Evolutionary conservation across 2,888 invertebrate genomes (phyloP), one percentile per base, ranked within the genome.

Genomic region (Teinopalpus imperialis): DNA sequence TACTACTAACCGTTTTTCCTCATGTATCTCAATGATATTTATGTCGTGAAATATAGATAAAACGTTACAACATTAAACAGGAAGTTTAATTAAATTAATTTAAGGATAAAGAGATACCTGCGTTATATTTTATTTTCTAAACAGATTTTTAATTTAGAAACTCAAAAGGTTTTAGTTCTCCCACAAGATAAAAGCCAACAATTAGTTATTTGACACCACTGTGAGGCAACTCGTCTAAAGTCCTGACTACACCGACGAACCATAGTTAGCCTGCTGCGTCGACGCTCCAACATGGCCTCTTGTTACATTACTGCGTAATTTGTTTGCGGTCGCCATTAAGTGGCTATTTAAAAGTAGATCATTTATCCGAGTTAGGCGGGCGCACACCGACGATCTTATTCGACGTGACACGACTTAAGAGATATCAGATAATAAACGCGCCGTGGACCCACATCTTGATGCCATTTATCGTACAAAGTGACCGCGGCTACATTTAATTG

Each of bases 361-460:
- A 73, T 62, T 74, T 74, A 74, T 73, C 69, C 69, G 63, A 61
- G 51, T 50, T 51, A 52, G 54, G 57, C 61, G 51, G 58, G 61
- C 61, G 64, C 64, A 66, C 68, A 57, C 63, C 63, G 61, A 68
- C 69, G 73, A 73, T 76, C 77, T 80, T 68, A 79, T 78, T 62
- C 64, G 68, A 76, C 71, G 69, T 76, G 83, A 81, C 82, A 76
- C 76, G 73, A 69, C 76, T 81, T 71, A 71, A 69, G 74, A 76
- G 69, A 74, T 72, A 74, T 74, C 74, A 71, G 79, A 80, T 79
- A 69, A 69, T 73, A 72, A 72, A 68, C 52, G 65, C 54, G 68
- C 69, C 68, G 67, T 68, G 59, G 62, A 71, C 73, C 65, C 64
- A 69, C 66, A 78, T 76, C 75, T 71, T 61, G 74, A 69, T 76